These are phyloP conservation scores for Aphodius granarius DNA, from an alignment of 2,888 invertebrate species.

Conservation along the genomic window DNA sequence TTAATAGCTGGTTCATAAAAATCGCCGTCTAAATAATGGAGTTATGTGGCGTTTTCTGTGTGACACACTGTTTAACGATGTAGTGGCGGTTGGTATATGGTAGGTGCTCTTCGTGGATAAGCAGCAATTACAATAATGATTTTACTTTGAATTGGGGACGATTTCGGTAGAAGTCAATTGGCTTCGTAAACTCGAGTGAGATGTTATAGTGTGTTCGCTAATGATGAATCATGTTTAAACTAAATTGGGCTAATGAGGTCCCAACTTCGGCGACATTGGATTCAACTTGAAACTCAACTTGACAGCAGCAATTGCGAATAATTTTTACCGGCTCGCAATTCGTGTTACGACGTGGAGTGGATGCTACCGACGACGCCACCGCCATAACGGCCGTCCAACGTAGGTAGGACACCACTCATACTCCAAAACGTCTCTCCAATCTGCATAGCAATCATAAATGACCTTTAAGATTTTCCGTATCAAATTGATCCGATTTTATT, in stretches of 20 bases:
- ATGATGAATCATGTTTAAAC: slow-evolving; percentile 52
- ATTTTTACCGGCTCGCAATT: not conserved
- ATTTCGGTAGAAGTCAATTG: slow-evolving; percentile 48
- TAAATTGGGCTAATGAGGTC: slow-evolving; percentile 52
- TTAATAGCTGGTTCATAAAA: too few species aligned
- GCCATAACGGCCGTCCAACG: not conserved
- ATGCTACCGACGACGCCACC: not conserved
- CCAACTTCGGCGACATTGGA: slow-evolving; percentile 43
- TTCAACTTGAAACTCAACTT: slow-evolving; percentile 32
- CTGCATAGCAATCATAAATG: not conserved
- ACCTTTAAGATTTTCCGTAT: not conserved
- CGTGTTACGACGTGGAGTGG: not conserved
- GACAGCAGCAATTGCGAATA: not conserved
- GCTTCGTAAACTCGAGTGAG: slow-evolving; percentile 50
- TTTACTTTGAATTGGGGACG: slow-evolving; percentile 16
- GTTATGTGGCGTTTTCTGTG: too few species aligned
- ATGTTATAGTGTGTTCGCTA: slow-evolving; percentile 45
- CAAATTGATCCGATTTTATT: too few species aligned
- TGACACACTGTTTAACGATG: too few species aligned
- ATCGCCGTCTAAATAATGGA: too few species aligned
- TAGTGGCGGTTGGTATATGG: not conserved
- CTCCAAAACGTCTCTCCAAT: not conserved
- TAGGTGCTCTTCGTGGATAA: not conserved
- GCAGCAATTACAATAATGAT: not conserved
- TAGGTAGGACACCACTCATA: not conserved